Percentiles rank a stretch among this genome's conserved stretches.
These are phyloP conservation scores for Tortricodes alternella DNA, from an alignment of 2,888 invertebrate genomes.

Conservation along the genomic window DNA sequence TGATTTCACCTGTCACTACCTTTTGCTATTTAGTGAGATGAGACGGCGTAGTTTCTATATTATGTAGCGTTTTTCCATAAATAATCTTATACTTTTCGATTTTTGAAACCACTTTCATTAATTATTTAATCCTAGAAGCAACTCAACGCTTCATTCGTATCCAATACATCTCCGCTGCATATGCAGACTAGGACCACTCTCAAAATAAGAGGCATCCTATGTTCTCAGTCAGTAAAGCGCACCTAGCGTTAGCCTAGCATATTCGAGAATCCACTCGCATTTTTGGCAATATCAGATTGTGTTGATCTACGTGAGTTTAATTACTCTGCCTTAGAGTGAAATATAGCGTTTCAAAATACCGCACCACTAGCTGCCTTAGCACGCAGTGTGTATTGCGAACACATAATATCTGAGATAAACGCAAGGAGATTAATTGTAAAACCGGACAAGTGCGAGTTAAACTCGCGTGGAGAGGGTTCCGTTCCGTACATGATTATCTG, in stretches of 20 bases:
- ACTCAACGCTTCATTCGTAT: constrained; percentile 11
- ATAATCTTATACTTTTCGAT: constrained; percentile 45
- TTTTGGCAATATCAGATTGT: neutral
- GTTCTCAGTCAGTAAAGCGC: constrained; percentile 1
- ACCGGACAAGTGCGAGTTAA: too few relatives aligned
- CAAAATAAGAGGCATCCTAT: constrained; percentile 6
- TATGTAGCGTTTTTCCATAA: too few relatives aligned
- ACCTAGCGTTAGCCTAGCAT: neutral
- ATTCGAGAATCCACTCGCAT: neutral
- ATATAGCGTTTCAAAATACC: neutral
- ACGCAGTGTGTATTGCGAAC: too few relatives aligned
- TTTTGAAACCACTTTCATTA: constrained; percentile 10
- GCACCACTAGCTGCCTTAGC: too few relatives aligned
- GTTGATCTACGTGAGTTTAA: neutral
- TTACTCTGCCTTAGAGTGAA: neutral
- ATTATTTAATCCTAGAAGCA: constrained; percentile 3
- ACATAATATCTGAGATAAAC: too few relatives aligned
- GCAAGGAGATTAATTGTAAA: too few relatives aligned
- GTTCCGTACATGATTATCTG: too few relatives aligned
- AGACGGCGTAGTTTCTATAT: too few relatives aligned
- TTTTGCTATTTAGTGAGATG: too few relatives aligned
- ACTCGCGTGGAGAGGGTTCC: too few relatives aligned
- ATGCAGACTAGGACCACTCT: constrained; percentile 7
- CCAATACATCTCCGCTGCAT: constrained; percentile 5
- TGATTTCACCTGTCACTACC: too few relatives aligned